phyloP scores from a whole-genome alignment of 2,113 vertebrate species.

The Dromiciops gliroides region DNA sequence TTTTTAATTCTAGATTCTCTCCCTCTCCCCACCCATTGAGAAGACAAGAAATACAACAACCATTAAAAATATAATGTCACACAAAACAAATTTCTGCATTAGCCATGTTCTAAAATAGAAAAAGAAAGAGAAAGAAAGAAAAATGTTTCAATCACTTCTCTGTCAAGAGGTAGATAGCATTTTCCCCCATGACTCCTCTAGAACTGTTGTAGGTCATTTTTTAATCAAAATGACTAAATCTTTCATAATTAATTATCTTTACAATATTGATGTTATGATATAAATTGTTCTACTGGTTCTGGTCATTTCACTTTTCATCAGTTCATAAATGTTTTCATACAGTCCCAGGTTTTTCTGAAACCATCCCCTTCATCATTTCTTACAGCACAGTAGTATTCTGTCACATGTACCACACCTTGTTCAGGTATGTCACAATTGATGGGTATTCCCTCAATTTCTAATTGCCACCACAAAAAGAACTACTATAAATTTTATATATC shows the following conservation, averaged over 20 bases:
- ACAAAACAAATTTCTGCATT: not conserved
- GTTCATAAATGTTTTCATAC: not conserved
- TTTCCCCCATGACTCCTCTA: not conserved
- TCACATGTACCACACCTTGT: not conserved
- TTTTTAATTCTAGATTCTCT: not conserved
- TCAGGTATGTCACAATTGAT: not conserved
- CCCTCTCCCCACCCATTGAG: not conserved
- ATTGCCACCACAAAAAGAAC: too few relatives aligned
- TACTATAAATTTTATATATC: too few relatives aligned
- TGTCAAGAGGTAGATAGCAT: not conserved
- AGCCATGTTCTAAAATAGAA: not conserved
- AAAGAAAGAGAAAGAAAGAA: not conserved
- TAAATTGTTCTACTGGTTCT: not conserved
- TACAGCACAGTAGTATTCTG: not conserved
- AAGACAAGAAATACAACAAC: not conserved
- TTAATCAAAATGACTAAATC: not conserved
- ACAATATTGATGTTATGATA: not conserved
- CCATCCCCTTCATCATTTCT: not conserved
- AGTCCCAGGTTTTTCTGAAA: not conserved
- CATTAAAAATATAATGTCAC: not conserved
- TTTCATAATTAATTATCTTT: not conserved
- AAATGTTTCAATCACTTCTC: not conserved
- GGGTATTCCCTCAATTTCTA: too few relatives aligned
- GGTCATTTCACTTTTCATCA: not conserved
- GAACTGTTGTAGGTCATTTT: not conserved